phyloP scores from a whole-genome alignment of 1,140 invertebrate genomes.

The Procambarus clarkii region DNA sequence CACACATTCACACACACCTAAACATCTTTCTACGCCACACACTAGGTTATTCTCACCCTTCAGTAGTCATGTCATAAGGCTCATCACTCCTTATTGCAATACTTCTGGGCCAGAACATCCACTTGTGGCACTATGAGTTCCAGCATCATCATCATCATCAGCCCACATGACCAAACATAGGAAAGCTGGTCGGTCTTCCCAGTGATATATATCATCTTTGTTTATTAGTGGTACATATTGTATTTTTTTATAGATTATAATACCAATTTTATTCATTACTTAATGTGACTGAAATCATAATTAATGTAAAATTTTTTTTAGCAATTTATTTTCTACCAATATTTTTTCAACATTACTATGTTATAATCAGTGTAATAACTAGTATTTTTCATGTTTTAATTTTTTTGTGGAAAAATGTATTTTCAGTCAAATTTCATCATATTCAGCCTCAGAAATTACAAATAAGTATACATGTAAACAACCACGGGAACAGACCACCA shows the following conservation, averaged over 20 bases:
- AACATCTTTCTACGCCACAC: slow-evolving; percentile 63
- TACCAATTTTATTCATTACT: neutral
- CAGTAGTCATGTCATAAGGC: slow-evolving; percentile 57
- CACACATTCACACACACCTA: slow-evolving; percentile 44
- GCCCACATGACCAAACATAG: neutral
- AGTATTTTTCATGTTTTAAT: neutral
- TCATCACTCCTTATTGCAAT: slow-evolving; percentile 54
- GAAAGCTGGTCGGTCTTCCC: neutral
- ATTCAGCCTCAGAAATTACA: slow-evolving; percentile 60
- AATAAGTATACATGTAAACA: slow-evolving; percentile 66
- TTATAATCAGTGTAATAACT: slow-evolving; percentile 25
- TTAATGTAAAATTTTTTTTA: slow-evolving; percentile 43
- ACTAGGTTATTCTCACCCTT: slow-evolving; percentile 55
- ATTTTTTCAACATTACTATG: slow-evolving; percentile 48
- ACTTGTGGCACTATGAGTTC: slow-evolving; percentile 6
- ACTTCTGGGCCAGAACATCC: slow-evolving; percentile 31
- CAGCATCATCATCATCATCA: neutral
- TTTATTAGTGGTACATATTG: neutral
- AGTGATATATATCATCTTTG: neutral
- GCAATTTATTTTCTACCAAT: slow-evolving; percentile 57
- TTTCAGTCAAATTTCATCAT: slow-evolving; percentile 45
- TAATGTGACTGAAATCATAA: slow-evolving; percentile 54
- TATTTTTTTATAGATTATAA: neutral
- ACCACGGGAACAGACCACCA: slow-evolving; percentile 58
- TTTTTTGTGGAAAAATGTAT: slow-evolving; percentile 40